These are phyloP conservation scores for Callorhinus ursinus DNA, from an alignment of 2,113 vertebrate genomes.

Conservation along the genomic window DNA sequence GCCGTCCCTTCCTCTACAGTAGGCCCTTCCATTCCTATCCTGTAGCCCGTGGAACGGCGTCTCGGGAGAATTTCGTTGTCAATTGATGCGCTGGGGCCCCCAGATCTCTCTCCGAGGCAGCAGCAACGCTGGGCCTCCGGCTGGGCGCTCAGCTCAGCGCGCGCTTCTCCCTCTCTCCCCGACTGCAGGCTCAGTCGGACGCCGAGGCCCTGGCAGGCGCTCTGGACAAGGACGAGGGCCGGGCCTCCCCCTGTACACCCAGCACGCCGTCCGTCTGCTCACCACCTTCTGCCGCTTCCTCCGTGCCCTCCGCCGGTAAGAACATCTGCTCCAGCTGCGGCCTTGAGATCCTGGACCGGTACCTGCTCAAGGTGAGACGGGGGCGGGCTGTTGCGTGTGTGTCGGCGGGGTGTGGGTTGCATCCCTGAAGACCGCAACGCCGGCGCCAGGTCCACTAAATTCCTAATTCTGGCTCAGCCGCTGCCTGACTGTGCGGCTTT, in stretches of 20 bases:
- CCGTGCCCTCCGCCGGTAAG: slow-evolving; percentile 92
- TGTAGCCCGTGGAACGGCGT: neutral
- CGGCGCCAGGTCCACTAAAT: neutral
- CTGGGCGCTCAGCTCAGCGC: neutral
- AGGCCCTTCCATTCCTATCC: neutral
- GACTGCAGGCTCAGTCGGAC: slow-evolving; percentile 93
- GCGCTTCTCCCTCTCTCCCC: neutral
- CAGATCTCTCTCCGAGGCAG: neutral
- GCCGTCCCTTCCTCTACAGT: slow-evolving; percentile 67
- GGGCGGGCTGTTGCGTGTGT: neutral
- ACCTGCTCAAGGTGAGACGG: slow-evolving; percentile 94
- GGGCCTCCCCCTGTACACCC: slow-evolving; percentile 94
- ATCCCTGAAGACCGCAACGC: neutral
- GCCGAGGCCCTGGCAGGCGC: slow-evolving; percentile 91
- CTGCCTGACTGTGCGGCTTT: neutral
- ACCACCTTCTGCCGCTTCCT: slow-evolving; percentile 91
- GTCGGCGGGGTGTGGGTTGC: neutral
- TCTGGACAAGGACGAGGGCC: slow-evolving; percentile 96
- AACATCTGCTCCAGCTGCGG: slow-evolving; percentile 98
- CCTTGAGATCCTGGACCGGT: slow-evolving; percentile 96
- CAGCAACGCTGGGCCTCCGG: neutral
- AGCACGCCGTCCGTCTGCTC: slow-evolving; percentile 96
- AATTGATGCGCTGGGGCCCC: neutral
- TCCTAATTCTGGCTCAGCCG: neutral
- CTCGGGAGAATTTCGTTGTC: slow-evolving; percentile 72